Percentiles rank a stretch among this genome's conserved stretches.
Conservation (phyloP, 2,888 invertebrate species). For the Nemoura dubitans region DNA sequence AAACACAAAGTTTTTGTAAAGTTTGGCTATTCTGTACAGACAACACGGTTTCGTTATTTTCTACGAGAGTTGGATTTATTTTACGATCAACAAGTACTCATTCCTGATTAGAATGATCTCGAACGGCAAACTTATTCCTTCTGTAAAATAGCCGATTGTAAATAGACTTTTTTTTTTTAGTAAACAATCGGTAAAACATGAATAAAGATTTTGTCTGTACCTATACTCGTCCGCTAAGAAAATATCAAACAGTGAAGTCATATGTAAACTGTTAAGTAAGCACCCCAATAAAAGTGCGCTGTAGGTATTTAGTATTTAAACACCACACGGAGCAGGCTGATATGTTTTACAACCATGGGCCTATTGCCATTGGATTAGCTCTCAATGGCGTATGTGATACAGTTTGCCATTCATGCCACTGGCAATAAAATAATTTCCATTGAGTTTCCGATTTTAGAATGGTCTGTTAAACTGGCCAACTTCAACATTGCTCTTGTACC, state of each 20-base stretch:
- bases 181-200: neutral
- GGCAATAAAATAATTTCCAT: too few relatives aligned
- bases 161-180: neutral
- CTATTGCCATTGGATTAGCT: too few relatives aligned
- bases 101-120: neutral
- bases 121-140: neutral
- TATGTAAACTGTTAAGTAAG: neutral
- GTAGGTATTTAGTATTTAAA: too few relatives aligned
- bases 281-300: neutral
- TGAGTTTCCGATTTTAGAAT: too few relatives aligned
- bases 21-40: neutral
- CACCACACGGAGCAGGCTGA: too few relatives aligned
- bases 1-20: neutral
- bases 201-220: neutral
- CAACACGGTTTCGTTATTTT: neutral
- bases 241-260: neutral
- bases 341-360: too few relatives aligned
- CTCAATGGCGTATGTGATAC: too few relatives aligned
- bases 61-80: neutral
- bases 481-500: too few relatives aligned
- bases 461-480: too few relatives aligned
- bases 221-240: neutral
- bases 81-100: conserved; percentile 4
- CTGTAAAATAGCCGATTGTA: neutral
- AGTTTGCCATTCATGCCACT: too few relatives aligned